A percentile compares a stretch with the other conserved stretches of the same genome.
Conservation (phyloP, 2,113 vertebrate species). For the Paedocypris sp. region DNA sequence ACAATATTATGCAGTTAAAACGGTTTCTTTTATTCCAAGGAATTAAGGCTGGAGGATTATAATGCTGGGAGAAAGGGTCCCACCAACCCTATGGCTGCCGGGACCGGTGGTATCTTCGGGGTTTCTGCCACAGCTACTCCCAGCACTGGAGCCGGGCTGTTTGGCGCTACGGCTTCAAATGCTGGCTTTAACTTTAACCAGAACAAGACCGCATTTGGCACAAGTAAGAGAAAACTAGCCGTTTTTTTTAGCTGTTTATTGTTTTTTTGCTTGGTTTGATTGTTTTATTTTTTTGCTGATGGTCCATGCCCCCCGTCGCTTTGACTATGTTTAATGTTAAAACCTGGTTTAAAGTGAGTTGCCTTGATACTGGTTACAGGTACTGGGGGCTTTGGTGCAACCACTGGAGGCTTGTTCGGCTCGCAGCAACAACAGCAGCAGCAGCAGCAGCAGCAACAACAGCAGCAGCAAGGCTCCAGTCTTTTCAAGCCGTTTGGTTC, state of each 20-base stretch:
- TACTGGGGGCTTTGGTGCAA: slow-evolving; percentile 70
- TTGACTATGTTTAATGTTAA: too few relatives aligned
- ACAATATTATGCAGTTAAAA: too few relatives aligned
- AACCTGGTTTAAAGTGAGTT: too few relatives aligned
- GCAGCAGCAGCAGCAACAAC: slow-evolving; percentile 28
- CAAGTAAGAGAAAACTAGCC: slow-evolving; percentile 61
- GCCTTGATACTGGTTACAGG: too few relatives aligned
- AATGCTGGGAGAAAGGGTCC: slow-evolving; percentile 87
- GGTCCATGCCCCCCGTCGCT: too few relatives aligned
- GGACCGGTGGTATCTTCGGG: slow-evolving; percentile 66
- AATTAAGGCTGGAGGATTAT: slow-evolving; percentile 87
- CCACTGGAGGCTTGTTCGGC: slow-evolving; percentile 73
- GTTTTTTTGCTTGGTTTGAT: not conserved
- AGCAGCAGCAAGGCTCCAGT: slow-evolving; percentile 47
- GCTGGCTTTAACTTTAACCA: slow-evolving; percentile 78
- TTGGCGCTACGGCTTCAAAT: slow-evolving; percentile 75
- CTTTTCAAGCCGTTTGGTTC: slow-evolving; percentile 87
- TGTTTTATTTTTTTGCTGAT: not conserved
- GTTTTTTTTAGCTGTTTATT: not conserved
- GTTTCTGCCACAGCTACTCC: slow-evolving; percentile 66
- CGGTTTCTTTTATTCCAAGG: slow-evolving; percentile 44
- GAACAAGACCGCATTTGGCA: slow-evolving; percentile 80
- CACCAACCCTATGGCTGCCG: slow-evolving; percentile 73
- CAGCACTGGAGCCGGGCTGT: slow-evolving; percentile 76
- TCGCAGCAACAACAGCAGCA: slow-evolving; percentile 24